Percentiles rank a stretch among this genome's conserved stretches.
Evolutionary conservation across 2,797 vertebrate genomes (phyloP).

Genomic region (Champsocephalus gunnari): DNA sequence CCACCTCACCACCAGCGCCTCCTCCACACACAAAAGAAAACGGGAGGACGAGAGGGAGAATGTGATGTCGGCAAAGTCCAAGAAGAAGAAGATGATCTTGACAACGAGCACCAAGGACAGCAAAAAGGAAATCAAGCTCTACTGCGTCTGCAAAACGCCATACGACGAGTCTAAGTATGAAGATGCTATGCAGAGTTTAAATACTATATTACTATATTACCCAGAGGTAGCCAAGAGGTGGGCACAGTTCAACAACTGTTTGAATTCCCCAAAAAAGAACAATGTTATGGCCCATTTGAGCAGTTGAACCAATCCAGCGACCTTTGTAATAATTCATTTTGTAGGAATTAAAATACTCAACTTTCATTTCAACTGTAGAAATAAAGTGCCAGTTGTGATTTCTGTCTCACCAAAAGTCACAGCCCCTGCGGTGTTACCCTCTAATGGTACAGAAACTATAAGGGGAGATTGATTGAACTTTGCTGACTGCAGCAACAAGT

Average conservation of each 20-base stretch:
- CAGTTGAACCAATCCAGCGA: background rate
- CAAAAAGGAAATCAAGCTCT: conserved; percentile 96
- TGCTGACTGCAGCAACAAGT: conserved; percentile 2
- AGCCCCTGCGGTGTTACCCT: background rate
- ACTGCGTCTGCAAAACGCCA: conserved; percentile 98
- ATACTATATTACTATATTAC: conserved; percentile 4
- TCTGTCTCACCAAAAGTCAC: background rate
- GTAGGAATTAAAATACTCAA: background rate
- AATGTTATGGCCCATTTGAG: background rate
- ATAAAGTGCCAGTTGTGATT: background rate
- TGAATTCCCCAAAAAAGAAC: background rate
- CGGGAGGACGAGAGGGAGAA: conserved; percentile 90
- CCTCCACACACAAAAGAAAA: conserved; percentile 90
- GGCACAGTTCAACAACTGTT: background rate
- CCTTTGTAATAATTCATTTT: background rate
- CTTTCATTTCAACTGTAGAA: conserved; percentile 1
- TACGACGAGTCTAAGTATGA: conserved; percentile 98
- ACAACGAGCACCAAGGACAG: conserved; percentile 94
- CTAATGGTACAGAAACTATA: background rate
- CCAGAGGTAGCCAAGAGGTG: background rate
- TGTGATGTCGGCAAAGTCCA: conserved; percentile 85
- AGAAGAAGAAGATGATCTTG: conserved; percentile 97
- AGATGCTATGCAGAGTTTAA: background rate
- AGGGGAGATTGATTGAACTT: conserved; percentile 4
- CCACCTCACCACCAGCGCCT: conserved; percentile 71